phyloP scores from a whole-genome alignment of 2,797 vertebrate genomes.

The Clangula hyemalis region DNA sequence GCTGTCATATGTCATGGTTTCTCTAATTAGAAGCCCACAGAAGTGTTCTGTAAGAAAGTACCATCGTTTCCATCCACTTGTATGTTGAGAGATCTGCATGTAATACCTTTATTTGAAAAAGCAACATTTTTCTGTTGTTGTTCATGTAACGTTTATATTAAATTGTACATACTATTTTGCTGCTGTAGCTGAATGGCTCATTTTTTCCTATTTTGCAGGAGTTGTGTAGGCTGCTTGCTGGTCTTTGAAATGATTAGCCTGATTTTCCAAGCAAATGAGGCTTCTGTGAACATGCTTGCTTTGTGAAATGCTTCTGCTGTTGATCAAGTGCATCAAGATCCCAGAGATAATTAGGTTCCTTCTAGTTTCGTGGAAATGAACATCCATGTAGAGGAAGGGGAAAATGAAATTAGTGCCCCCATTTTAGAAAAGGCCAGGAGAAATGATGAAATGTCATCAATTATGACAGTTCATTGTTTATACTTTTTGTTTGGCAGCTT shows the following conservation, averaged over 20 bases:
- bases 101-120: not conserved
- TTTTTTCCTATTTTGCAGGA: not conserved
- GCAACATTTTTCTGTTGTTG: fast-evolving
- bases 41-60: not conserved
- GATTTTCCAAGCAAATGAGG: not conserved
- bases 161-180: not conserved
- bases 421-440: not conserved
- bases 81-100: not conserved
- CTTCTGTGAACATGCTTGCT: not conserved
- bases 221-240: not conserved
- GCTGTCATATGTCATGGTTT: not conserved
- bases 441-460: not conserved
- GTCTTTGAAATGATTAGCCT: not conserved
- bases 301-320: not conserved
- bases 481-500: not conserved
- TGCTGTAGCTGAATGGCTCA: not conserved
- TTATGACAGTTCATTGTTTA: not conserved
- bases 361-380: not conserved
- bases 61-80: not conserved
- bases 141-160: not conserved
- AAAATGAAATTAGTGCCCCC: not conserved
- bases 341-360: not conserved
- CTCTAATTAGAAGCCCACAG: not conserved
- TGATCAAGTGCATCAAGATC: not conserved
- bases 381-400: not conserved